A percentile compares a stretch with the other conserved stretches of the same genome.
Evolutionary conservation across 2,797 vertebrate genomes (phyloP).

Genomic region (Falco novaeseelandiae): DNA sequence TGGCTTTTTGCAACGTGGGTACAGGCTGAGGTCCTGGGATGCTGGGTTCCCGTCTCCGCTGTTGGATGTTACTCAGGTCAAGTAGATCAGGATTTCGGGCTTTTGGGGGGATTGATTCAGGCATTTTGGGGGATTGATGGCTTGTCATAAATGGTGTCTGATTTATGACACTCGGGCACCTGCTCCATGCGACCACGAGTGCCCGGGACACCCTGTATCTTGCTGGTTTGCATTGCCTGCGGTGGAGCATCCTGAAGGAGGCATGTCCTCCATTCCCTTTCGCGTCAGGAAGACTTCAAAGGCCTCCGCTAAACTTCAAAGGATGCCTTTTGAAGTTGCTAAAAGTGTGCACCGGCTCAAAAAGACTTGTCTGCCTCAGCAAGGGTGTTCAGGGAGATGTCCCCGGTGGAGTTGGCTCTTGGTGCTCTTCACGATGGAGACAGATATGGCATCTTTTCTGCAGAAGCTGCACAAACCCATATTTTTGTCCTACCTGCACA

Average conservation of each 20-base stretch:
- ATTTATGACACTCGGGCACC: fast-evolving
- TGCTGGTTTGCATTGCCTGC: background rate
- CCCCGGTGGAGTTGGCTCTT: background rate
- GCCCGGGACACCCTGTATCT: background rate
- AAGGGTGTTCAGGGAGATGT: background rate
- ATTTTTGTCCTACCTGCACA: background rate
- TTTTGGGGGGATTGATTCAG: background rate
- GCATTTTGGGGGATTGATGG: background rate
- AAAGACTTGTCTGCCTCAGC: background rate
- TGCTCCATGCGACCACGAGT: fast-evolving
- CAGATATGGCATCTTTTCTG: background rate
- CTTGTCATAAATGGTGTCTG: background rate
- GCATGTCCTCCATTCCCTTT: background rate
- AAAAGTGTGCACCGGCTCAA: background rate
- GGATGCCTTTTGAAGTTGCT: slow-evolving; percentile 43
- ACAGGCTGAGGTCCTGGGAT: background rate
- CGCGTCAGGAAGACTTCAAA: background rate
- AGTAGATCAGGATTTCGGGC: background rate
- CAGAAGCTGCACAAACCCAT: fast-evolving
- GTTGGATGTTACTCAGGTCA: background rate
- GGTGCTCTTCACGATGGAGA: background rate
- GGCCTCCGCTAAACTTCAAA: slow-evolving; percentile 17
- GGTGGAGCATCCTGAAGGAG: background rate
- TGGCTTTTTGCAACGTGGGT: background rate
- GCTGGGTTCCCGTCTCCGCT: background rate